Percentiles rank a stretch among this genome's conserved stretches.
These are phyloP conservation scores for Amphiprion clarkii DNA, from an alignment of 2,797 vertebrate species.

Conservation along the genomic window DNA sequence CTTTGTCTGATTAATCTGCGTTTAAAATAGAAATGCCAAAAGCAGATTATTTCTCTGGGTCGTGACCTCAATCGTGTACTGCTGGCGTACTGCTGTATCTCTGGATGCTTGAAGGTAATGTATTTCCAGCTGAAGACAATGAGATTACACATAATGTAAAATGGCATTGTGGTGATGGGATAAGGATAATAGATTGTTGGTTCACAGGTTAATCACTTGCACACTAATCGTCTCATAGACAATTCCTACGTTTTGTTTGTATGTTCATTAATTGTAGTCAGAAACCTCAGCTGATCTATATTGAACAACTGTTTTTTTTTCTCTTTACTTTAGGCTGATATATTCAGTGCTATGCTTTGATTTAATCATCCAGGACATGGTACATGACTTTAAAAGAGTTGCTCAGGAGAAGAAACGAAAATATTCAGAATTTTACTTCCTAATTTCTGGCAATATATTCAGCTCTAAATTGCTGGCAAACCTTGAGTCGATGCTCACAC, in stretches of 20 bases:
- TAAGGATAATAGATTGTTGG: slow-evolving; percentile 33
- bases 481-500: neutral
- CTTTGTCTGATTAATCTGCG: slow-evolving; percentile 59
- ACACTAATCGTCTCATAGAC: neutral
- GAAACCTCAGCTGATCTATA: slow-evolving; percentile 21
- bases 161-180: slow-evolving; percentile 17
- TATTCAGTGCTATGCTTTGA: neutral
- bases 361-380: neutral
- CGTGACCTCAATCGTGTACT: slow-evolving; percentile 54
- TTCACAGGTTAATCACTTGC: slow-evolving; percentile 33
- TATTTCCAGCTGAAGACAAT: slow-evolving; percentile 50
- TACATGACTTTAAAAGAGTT: neutral
- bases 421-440: neutral
- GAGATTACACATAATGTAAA: slow-evolving; percentile 51
- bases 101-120: slow-evolving; percentile 37
- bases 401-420: neutral
- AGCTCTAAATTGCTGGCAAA: neutral
- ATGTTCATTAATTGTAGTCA: neutral
- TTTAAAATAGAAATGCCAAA: slow-evolving; percentile 68
- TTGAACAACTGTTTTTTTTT: neutral
- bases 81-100: slow-evolving; percentile 41
- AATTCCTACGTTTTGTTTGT: neutral
- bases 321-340: slow-evolving; percentile 5
- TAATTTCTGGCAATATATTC: neutral
- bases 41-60: slow-evolving; percentile 68